Evolutionary conservation across 2,113 vertebrate genomes (phyloP), one percentile per base, ranked within the genome.

Genomic region (Callionymus lyra): DNA sequence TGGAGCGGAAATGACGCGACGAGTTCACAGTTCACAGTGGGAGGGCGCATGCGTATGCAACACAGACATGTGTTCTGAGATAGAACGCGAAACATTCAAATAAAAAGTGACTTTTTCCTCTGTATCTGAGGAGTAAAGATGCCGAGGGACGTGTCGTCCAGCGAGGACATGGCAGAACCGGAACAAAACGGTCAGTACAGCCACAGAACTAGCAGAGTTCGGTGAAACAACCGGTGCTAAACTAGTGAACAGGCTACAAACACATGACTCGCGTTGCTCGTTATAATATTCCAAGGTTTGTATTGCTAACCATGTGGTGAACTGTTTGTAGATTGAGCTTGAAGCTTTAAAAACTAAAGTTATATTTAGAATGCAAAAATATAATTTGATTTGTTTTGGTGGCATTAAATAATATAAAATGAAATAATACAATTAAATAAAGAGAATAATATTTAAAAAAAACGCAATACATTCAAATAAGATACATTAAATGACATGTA

Each of bases 21-120:
- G 1, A 44, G 68, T 44, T 76, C 59, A 44, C 0, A 12, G 68
- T 37, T 65, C 51, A 44, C 10, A 47, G 59, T 53, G 44, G 59
- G 53, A 64, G 43, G 59, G 56, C 70, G 72, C 79, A 59, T 56
- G 77, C 73, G 50, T 10, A 10, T 46, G 12, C 32, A 0, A 6
- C 2, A 5, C 4, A 53, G 56, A 47, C 61, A 44, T 54, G 63
- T 41, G 50, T 36, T n/a, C 0, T 9, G 6, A 2, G 1, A 12
- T n/a, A 17, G 32, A 35, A 21, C 14, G 0, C 15, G 6, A 5
- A 27, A 27, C 8, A 8, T 27, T 27, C 8, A 27, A 8, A 27
- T 27, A 27, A 4, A 27, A 5, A 4, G 21, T 8, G 21, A 27
- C 1, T 31, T 44, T 32, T 6, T 12, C 2, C 41, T n/a, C 2